Percentiles rank a stretch among this genome's conserved stretches.
These are phyloP conservation scores for Dipus sagitta DNA, from an alignment of 2,797 vertebrate genomes.

Conservation along the genomic window DNA sequence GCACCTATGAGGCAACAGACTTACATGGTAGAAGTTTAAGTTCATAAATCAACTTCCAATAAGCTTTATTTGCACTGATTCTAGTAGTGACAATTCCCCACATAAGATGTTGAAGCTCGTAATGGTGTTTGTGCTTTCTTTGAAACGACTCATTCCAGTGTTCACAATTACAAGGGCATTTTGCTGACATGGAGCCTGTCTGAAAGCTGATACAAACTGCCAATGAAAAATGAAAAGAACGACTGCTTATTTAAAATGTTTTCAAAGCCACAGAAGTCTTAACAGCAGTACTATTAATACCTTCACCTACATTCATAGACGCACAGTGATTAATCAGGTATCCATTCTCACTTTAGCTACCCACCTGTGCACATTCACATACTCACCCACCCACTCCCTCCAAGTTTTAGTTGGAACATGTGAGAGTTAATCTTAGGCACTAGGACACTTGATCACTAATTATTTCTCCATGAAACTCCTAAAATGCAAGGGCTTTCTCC, in stretches of 20 bases:
- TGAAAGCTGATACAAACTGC: slow-evolving; percentile 89
- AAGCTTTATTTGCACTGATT: slow-evolving; percentile 84
- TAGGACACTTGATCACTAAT: not conserved
- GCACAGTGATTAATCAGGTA: not conserved
- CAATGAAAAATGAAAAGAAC: slow-evolving; percentile 82
- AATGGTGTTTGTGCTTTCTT: slow-evolving; percentile 84
- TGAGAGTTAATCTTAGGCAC: not conserved
- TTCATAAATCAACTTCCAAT: slow-evolving; percentile 83
- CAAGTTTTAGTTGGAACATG: not conserved
- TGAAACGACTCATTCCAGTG: slow-evolving; percentile 89
- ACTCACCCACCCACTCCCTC: not conserved
- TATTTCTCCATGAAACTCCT: not conserved
- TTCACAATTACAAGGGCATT: slow-evolving; percentile 88
- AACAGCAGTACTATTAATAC: not conserved
- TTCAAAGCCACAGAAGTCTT: not conserved
- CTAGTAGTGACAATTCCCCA: slow-evolving; percentile 89
- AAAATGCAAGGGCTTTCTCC: not conserved
- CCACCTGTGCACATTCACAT: no score
- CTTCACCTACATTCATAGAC: not conserved
- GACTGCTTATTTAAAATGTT: not conserved
- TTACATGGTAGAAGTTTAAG: not conserved
- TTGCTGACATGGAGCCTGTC: slow-evolving; percentile 90
- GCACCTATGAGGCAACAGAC: no score
- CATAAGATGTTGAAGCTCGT: slow-evolving; percentile 89
- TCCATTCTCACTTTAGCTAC: not conserved